Conservation (phyloP, 2,113 vertebrate genomes). For the Cyrtonyx montezumae region DNA sequence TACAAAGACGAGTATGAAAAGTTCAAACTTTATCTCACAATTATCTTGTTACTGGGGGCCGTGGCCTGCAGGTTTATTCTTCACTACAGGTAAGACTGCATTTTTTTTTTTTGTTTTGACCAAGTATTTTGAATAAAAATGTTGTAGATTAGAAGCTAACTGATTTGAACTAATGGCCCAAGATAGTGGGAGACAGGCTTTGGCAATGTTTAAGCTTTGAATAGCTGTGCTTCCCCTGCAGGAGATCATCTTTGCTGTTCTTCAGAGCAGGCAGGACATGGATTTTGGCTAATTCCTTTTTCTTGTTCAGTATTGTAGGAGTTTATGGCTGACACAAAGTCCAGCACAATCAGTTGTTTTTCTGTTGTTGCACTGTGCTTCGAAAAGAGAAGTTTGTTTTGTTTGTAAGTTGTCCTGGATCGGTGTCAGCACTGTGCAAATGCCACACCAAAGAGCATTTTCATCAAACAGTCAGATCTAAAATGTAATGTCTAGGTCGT, state of each 20-base stretch:
- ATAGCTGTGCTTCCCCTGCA: not conserved
- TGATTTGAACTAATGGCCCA: not conserved
- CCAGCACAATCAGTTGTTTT: not conserved
- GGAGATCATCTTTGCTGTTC: not conserved
- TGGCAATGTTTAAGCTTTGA: not conserved
- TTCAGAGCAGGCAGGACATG: not conserved
- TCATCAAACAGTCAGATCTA: not conserved
- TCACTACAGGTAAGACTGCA: constrained; percentile 86
- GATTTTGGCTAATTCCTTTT: not conserved
- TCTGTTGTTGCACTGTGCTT: not conserved
- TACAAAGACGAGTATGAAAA: constrained; percentile 99
- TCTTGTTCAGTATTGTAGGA: not conserved
- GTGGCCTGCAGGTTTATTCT: constrained; percentile 92
- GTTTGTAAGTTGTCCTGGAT: not conserved
- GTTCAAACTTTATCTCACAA: constrained; percentile 97
- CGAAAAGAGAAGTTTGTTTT: not conserved
- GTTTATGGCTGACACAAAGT: not conserved
- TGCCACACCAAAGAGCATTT: not conserved
- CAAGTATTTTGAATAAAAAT: not conserved
- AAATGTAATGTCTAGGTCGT: not conserved
- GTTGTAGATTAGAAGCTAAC: not conserved
- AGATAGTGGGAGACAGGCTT: not conserved
- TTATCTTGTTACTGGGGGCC: constrained; percentile 94
- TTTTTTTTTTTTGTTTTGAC: not conserved
- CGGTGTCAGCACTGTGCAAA: not conserved